phyloP scores from a whole-genome alignment of 1,140 invertebrate genomes.

The Lasioglossum baleicum region DNA sequence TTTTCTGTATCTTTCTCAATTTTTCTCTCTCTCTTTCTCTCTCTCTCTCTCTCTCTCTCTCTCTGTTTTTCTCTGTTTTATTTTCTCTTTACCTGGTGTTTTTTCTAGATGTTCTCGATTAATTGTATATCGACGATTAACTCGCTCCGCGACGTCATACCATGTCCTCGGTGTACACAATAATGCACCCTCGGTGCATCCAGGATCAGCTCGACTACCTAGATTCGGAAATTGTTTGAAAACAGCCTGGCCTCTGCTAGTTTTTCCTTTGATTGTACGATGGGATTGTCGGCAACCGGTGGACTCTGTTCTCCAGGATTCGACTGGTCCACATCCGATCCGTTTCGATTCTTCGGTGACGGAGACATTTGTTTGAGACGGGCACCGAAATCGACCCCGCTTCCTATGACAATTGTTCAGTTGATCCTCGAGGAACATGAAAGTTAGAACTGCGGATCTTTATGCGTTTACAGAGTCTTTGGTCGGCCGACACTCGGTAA shows the following conservation, averaged over 20 bases:
- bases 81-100: constrained; percentile 32
- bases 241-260: neutral
- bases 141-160: constrained; percentile 8
- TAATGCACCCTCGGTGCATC: constrained; percentile 7
- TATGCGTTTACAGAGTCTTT: too few species aligned
- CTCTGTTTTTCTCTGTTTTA: constrained; percentile 17
- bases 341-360: too few species aligned
- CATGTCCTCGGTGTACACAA: constrained; percentile 40
- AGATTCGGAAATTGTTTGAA: neutral
- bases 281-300: too few species aligned
- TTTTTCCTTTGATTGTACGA: too few species aligned
- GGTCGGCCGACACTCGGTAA: too few species aligned
- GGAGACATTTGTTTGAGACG: too few species aligned
- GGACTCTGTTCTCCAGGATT: too few species aligned
- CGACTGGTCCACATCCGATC: too few species aligned
- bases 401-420: too few species aligned
- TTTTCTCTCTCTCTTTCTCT: constrained; percentile 26
- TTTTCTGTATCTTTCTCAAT: constrained; percentile 28
- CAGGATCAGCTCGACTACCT: constrained; percentile 28
- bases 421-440: too few species aligned
- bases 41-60: constrained; percentile 24
- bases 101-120: constrained; percentile 64
- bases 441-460: too few species aligned
- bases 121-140: neutral
- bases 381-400: too few species aligned